Conservation (phyloP, 2,888 invertebrate species). For the Chymomyza procnemis region DNA sequence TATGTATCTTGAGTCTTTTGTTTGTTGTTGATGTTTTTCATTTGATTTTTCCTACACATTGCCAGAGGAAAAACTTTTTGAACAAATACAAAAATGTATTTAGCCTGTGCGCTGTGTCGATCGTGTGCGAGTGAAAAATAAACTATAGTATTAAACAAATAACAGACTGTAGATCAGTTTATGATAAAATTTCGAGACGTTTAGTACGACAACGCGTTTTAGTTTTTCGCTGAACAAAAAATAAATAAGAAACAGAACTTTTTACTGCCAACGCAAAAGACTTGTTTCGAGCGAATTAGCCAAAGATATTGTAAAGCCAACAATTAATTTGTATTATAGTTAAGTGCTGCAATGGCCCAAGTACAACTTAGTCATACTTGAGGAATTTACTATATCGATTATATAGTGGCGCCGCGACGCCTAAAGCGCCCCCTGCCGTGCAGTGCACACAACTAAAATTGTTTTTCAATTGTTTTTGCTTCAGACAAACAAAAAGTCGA, state of each 20-base stretch:
- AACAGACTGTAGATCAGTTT: slow-evolving; percentile 70
- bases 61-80: slow-evolving; percentile 50
- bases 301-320: not conserved
- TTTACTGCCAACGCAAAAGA: not conserved
- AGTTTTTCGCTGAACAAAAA: slow-evolving; percentile 12
- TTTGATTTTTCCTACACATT: slow-evolving; percentile 12
- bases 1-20: not conserved
- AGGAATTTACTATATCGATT: slow-evolving; percentile 37
- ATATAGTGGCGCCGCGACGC: not conserved
- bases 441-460: slow-evolving; percentile 55
- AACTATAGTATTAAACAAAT: slow-evolving; percentile 40
- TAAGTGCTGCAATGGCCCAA: not conserved
- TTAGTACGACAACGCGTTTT: slow-evolving; percentile 59
- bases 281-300: not conserved
- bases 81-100: slow-evolving; percentile 42
- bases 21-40: slow-evolving; percentile 6
- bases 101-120: not conserved
- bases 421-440: slow-evolving; percentile 43
- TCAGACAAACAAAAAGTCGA: not conserved
- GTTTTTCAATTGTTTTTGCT: slow-evolving; percentile 57
- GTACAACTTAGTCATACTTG: slow-evolving; percentile 48
- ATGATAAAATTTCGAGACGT: slow-evolving; percentile 76
- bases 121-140: slow-evolving; percentile 12
- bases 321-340: too few species aligned
- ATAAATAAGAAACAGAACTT: not conserved